phyloP scores from a whole-genome alignment of 1,140 invertebrate species.

The Dinoponera quadriceps region DNA sequence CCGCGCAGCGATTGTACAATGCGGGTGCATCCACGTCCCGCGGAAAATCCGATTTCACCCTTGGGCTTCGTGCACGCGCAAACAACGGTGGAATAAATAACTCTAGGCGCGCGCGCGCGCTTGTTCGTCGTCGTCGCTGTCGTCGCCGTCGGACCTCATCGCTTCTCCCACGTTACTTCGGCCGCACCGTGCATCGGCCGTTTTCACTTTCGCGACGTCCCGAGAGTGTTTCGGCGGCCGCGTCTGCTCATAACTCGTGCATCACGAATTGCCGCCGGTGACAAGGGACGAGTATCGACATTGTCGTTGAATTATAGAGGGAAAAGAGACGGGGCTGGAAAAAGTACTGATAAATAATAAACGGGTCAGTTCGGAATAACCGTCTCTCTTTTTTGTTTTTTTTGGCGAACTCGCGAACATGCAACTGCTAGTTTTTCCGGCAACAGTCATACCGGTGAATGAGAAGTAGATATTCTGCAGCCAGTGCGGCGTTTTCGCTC shows the following conservation, averaged over 20 bases:
- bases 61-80: slow-evolving; percentile 7
- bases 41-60: slow-evolving; percentile 53
- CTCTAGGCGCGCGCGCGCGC: not conserved
- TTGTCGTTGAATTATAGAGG: not conserved
- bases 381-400: too few relatives aligned
- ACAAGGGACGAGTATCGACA: not conserved
- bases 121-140: not conserved
- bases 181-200: not conserved
- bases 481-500: not conserved
- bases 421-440: not conserved
- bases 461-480: not conserved
- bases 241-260: not conserved
- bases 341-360: not conserved
- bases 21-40: slow-evolving; percentile 1
- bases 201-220: not conserved
- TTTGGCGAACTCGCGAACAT: too few relatives aligned
- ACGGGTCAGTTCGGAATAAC: too few relatives aligned
- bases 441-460: not conserved
- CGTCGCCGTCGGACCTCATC: slow-evolving; percentile 1
- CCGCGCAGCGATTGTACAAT: slow-evolving; percentile 19
- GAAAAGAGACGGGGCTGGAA: not conserved
- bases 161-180: not conserved
- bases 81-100: slow-evolving; percentile 35
- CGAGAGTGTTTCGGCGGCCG: not conserved
- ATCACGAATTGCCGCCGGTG: not conserved